phyloP scores from a whole-genome alignment of 2,113 vertebrate species.

The Panurus biarmicus region DNA sequence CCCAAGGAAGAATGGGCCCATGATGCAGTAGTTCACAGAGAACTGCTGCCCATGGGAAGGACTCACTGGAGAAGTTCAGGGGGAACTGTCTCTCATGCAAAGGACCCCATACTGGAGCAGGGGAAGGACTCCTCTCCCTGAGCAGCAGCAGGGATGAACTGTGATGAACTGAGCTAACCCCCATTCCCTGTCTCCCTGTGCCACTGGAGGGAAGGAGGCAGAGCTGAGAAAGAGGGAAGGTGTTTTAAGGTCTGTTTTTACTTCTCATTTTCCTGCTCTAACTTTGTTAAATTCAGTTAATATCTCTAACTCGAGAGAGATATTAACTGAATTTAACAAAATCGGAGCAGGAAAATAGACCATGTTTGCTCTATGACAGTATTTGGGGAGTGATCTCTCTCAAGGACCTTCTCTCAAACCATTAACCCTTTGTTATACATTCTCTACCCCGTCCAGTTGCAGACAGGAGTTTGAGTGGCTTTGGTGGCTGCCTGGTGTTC shows the following conservation, averaged over 20 bases:
- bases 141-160: background rate
- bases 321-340: too few species aligned
- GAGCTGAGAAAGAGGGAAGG: background rate
- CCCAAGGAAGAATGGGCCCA: background rate
- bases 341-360: too few species aligned
- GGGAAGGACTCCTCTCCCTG: background rate
- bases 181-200: background rate
- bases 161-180: background rate
- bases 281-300: background rate
- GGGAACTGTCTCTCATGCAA: background rate
- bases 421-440: background rate
- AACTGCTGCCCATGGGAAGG: fast-evolving
- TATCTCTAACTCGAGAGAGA: background rate
- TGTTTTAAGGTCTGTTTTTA: background rate
- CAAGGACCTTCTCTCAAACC: background rate
- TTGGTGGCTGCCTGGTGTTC: background rate
- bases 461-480: background rate
- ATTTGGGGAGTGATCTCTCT: background rate
- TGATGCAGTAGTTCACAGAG: background rate
- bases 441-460: too few species aligned
- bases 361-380: background rate
- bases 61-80: background rate
- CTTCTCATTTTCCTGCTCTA: background rate
- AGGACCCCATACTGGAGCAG: background rate
- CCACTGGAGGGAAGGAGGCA: background rate